These are phyloP conservation scores for Probaryconus sp. DNA, from an alignment of 1,140 invertebrate species.

Conservation along the genomic window DNA sequence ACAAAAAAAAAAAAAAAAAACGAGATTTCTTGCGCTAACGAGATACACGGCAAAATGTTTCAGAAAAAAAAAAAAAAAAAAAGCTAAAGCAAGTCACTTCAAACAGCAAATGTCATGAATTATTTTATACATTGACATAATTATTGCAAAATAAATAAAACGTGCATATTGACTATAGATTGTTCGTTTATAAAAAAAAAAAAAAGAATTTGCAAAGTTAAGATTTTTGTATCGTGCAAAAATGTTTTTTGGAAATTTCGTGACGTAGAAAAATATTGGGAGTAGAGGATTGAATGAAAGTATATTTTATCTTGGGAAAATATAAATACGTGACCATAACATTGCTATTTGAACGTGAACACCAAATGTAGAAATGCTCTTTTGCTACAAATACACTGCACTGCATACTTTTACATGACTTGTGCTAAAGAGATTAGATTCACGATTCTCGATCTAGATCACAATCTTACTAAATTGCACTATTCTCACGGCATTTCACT, in stretches of 20 bases:
- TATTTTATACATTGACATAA: too few species aligned
- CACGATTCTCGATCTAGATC: slow-evolving; percentile 23
- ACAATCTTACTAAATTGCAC: slow-evolving; percentile 30
- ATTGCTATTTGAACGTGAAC: not conserved
- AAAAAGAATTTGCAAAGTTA: too few species aligned
- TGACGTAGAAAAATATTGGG: too few species aligned
- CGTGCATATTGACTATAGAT: too few species aligned
- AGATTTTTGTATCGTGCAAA: too few species aligned
- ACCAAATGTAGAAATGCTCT: slow-evolving; percentile 17
- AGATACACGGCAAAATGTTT: too few species aligned
- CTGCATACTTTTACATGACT: slow-evolving; percentile 4
- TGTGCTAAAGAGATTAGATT: slow-evolving; percentile 17
- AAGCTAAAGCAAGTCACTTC: too few species aligned
- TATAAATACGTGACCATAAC: slow-evolving; percentile 19
- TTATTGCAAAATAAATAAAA: too few species aligned
- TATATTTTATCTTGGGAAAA: slow-evolving; percentile 27
- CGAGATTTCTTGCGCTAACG: not conserved
- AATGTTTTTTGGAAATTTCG: too few species aligned
- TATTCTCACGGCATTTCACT: slow-evolving; percentile 42
- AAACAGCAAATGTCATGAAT: too few species aligned
- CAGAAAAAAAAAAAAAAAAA: too few species aligned
- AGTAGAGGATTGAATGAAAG: slow-evolving; percentile 10
- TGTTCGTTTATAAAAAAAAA: too few species aligned
- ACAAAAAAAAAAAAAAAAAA: not conserved
- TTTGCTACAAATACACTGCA: slow-evolving; percentile 16